Conservation (phyloP, 2,888 invertebrate genomes). For the Villa cingulata region DNA sequence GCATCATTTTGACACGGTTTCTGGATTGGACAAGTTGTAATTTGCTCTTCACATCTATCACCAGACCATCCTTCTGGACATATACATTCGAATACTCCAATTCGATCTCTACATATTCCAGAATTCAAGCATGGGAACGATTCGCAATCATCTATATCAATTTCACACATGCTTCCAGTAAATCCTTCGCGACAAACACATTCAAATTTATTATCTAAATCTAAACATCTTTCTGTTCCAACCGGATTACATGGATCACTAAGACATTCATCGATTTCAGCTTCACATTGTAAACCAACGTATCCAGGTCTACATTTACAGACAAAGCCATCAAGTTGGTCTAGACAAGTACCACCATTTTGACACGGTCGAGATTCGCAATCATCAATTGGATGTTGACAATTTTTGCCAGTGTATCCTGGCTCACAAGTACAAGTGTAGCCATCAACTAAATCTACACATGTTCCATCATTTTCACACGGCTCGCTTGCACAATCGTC, state of each 20-base stretch:
- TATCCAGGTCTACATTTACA: slow-evolving; percentile 91
- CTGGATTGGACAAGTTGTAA: slow-evolving; percentile 66
- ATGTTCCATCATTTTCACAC: slow-evolving; percentile 85
- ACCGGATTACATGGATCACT: slow-evolving; percentile 81
- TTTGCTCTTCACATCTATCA: slow-evolving; percentile 68
- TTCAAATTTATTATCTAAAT: slow-evolving; percentile 71
- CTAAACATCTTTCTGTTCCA: slow-evolving; percentile 81
- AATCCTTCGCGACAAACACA: slow-evolving; percentile 87
- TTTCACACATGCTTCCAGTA: slow-evolving; percentile 69
- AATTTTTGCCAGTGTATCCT: slow-evolving; percentile 86
- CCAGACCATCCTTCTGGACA: slow-evolving; percentile 83
- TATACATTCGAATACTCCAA: slow-evolving; percentile 68
- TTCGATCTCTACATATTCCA: slow-evolving; percentile 75
- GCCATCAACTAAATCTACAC: slow-evolving; percentile 73
- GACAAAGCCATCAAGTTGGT: slow-evolving; percentile 76
- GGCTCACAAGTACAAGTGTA: slow-evolving; percentile 81
- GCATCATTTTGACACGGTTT: slow-evolving; percentile 89
- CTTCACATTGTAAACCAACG: slow-evolving; percentile 85
- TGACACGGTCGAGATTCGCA: slow-evolving; percentile 83
- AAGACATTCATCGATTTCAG: slow-evolving; percentile 82
- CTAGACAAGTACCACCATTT: slow-evolving; percentile 78
- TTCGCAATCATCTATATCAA: slow-evolving; percentile 76
- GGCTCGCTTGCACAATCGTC: slow-evolving; percentile 82
- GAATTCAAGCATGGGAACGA: slow-evolving; percentile 76
- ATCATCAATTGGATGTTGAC: slow-evolving; percentile 87